Percentiles rank a stretch among this genome's conserved stretches.
Conservation (phyloP, 2,888 invertebrate species). For the Oligia strigilis region DNA sequence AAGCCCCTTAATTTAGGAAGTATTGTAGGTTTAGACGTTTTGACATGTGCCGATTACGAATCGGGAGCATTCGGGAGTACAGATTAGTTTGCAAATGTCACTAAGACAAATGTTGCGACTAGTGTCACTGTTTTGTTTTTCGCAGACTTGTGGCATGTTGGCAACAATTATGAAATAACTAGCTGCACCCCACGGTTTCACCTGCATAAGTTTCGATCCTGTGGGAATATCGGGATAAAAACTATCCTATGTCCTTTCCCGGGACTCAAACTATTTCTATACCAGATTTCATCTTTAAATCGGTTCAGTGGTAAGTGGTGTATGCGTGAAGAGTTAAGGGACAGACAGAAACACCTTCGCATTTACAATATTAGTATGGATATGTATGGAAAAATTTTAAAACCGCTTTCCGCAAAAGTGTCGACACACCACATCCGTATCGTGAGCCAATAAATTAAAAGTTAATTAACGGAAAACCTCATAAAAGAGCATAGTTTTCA, state of each 20-base stretch:
- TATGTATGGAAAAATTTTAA: neutral
- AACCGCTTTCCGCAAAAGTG: neutral
- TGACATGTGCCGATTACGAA: constrained; percentile 40
- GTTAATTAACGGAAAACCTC: constrained; percentile 52
- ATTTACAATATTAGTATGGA: no score
- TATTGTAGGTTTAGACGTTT: constrained; percentile 28
- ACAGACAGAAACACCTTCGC: no score
- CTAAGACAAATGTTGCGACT: neutral
- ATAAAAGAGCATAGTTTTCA: constrained; percentile 57
- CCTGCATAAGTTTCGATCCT: no score
- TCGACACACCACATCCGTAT: constrained; percentile 28
- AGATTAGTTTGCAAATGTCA: constrained; percentile 28
- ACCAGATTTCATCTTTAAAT: no score
- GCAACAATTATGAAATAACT: neutral
- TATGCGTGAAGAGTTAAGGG: no score
- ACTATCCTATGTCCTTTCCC: no score
- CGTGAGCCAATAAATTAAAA: constrained; percentile 47
- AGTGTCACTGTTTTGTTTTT: neutral
- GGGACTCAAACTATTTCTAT: no score
- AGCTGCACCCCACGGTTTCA: no score
- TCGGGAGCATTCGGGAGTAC: constrained; percentile 3
- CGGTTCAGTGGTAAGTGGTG: no score
- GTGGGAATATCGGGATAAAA: no score
- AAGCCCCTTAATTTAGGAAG: constrained; percentile 22
- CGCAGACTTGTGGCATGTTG: neutral